Evolutionary conservation across 2,113 vertebrate genomes (phyloP), one percentile per base, ranked within the genome.

Genomic region (Polyodon spathula): DNA sequence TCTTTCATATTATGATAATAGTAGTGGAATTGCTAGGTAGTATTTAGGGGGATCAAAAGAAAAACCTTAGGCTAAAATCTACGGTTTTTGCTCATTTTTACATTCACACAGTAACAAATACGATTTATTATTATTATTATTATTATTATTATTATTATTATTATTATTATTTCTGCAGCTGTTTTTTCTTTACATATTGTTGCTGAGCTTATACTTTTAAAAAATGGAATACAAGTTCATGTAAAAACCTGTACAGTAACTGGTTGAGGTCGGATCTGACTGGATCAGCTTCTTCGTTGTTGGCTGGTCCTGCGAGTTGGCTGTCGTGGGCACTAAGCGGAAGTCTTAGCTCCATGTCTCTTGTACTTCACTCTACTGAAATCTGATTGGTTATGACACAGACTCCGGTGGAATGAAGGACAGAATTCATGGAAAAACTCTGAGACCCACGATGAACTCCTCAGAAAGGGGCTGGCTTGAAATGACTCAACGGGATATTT

Each of bases 381-480:
- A 97, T 98, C 96, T 98, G 96, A 83, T 89, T 90, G 68, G 77
- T 72, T 81, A 87, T 52, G 69, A 89, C 80, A 98, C 96, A 98
- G 96, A 98, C 96, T 98, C 96, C 95, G 96, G 95, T 98, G 96
- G 96, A 98, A 98, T 98, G 96, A 97, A 98, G 96, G 96, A 97
- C 88, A 94, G 89, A 82, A 91, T 71, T 74, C 90, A 91, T 88
- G 89, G 92, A 86, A 79, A 27, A 0, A 10, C 78, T 78, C 78
- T 69, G 66, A 38, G 40, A 37, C n/a, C 52, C 4, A 48, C 12
- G 15, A 37, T 12, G 4, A 17, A 12, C 9, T 38, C 56, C 54
- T 2, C 17, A 43, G 10, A 10, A 37, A n/a, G 12, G 27, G 27
- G 27, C 27, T 27, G 27, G 3, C 27, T 27, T 27, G 27, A 27